Evolutionary conservation across 2,888 invertebrate genomes (phyloP), one percentile per base, ranked within the genome.

Genomic region (Deilephila porcellus): DNA sequence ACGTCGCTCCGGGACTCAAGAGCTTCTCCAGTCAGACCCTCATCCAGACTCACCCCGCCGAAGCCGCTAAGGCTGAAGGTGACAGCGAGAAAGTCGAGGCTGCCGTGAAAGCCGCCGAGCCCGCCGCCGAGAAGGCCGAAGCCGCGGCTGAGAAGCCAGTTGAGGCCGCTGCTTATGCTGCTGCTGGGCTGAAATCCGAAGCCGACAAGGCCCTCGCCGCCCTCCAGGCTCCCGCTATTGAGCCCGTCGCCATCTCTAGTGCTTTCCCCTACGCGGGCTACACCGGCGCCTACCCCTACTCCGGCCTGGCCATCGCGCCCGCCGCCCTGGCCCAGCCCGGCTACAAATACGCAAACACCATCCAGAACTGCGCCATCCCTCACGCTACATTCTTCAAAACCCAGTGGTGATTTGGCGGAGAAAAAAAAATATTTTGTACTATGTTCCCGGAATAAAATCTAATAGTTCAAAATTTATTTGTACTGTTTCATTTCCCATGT

Each of bases 121-220:
- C 52, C 52, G 56, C 70, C 17, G 19, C 52, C 3, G 53, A 63
- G 56, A 62, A 62, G 52, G 56, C 20, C 25, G 62, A 72, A 52
- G 34, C 62, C 37, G 73, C 76, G 7, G 74, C 75, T 37, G 82
- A 74, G 19, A 80, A 80, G 19, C 73, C 78, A 0, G 82, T 76
- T 20, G 72, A 72, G n/a, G 63, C 63, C 17, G 71, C 71, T 25
- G 56, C 52, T 11, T 14, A 70, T 29, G 67, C 60, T 20, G 60
- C 70, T 32, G 71, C 34, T 34, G 56, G 59, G 25, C 34, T 71
- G 20, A 62, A 73, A 60, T 70, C 62, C 60, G 59, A 64, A 14
- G 72, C 72, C 34, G 53, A 59, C 29, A 67, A 73, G 59, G 64
- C 64, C 4, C 25, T 73, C 25, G 64, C 72, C 19, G 67, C 67